Base-by-base conservation (phyloP, 2,888 invertebrate genomes). In the Coremacera marginata region DNA sequence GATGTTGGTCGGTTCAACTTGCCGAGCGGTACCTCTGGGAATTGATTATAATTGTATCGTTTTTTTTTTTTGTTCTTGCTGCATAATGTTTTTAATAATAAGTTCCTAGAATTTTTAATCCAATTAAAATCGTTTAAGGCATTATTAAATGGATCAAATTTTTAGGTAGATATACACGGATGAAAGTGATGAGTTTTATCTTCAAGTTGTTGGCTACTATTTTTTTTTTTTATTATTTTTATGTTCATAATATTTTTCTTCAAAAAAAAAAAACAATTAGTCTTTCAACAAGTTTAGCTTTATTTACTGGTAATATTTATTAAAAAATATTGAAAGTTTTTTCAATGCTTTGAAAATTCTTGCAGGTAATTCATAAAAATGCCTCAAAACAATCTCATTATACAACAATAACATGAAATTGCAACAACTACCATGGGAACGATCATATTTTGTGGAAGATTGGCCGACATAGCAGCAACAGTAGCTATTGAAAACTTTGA, bases 381-480 rank as follows among this genome's bases (percentile, higher is more conserved):
- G 31, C 70, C 52, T 71, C 78, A 62, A 74, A 81, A 77, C 63
- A 78, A 81, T 82, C 85, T 85, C 85, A 86, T 85, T 85, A 85
- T 85, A 85, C 84, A 86, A 85, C 85, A 86, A 86, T 85, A 86
- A 85, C 86, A 1, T 11, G 83, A 86, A 85, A 85, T 86, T 86
- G 85, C 83, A 84, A 86, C 85, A 86, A 65, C 16, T 22, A 72
- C 16, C 44, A 19, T 22, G 65, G 51, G 22, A 22, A 70, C 37
- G 37, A 37, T 37, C 5, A 3, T 1, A 44, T 7, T 44, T 44
- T 11, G 11, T 44, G 1, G 44, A 44, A 44, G 11, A 37, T 3
- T 44, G 44, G 14, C 44, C 44, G 14, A 44, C 11, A 11, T 44
- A 27, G 11, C 25, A 27, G 31, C 49, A 70, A 27, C 70, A 52